Conservation (phyloP, 2,797 vertebrate genomes). For the Enteromius anoplus region DNA sequence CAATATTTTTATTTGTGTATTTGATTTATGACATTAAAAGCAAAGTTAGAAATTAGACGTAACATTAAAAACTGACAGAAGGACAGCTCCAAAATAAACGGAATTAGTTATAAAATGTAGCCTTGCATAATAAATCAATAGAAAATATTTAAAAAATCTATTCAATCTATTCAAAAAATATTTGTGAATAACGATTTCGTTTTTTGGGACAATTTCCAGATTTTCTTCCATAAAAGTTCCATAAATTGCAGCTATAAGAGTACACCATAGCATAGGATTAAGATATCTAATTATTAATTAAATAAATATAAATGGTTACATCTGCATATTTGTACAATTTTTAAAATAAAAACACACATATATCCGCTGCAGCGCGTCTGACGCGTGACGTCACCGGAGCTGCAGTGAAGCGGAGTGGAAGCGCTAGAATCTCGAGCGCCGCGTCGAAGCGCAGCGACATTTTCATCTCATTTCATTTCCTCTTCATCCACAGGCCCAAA, state of each 20-base stretch:
- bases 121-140: too few relatives aligned
- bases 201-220: too few relatives aligned
- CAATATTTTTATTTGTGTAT: background rate
- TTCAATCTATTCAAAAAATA: too few relatives aligned
- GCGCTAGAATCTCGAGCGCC: conserved; percentile 11
- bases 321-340: background rate
- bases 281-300: background rate
- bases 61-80: background rate
- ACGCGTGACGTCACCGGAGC: background rate
- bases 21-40: background rate
- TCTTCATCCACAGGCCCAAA: conserved; percentile 16
- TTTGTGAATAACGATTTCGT: too few relatives aligned
- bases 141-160: too few relatives aligned
- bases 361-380: background rate
- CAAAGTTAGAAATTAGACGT: background rate
- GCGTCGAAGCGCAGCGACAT: conserved; percentile 15
- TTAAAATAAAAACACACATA: background rate
- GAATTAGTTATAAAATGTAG: background rate
- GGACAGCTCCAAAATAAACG: background rate
- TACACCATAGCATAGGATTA: background rate
- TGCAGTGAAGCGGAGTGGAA: conserved; percentile 18
- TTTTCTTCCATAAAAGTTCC: too few relatives aligned
- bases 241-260: too few relatives aligned
- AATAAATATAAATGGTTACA: background rate
- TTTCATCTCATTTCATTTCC: conserved; percentile 23